A percentile compares a stretch with the other conserved stretches of the same genome.
These are phyloP conservation scores for Oreochromis mossambicus DNA, from an alignment of 2,797 vertebrate species.

Conservation along the genomic window DNA sequence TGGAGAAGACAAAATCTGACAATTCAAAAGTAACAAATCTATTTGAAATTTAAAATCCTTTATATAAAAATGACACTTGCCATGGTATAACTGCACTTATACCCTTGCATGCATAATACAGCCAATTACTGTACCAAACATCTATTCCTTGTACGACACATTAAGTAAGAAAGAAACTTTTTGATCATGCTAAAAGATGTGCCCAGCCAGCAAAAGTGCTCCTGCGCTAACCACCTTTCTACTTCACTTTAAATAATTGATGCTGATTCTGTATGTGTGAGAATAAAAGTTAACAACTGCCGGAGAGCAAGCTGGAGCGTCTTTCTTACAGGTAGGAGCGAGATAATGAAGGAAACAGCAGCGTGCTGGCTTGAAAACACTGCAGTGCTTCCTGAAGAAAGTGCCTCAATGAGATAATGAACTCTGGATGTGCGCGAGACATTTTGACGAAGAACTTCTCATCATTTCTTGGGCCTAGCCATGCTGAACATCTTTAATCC, in stretches of 20 bases:
- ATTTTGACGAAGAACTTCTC: conserved; percentile 14
- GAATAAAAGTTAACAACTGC: conserved; percentile 52
- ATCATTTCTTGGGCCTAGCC: conserved; percentile 23
- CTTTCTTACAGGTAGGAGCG: conserved; percentile 32
- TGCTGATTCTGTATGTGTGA: conserved; percentile 22
- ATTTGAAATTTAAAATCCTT: background rate
- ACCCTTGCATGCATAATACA: background rate
- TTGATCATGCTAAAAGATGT: background rate
- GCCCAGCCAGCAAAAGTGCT: background rate
- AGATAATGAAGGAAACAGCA: conserved; percentile 58
- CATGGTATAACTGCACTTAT: background rate
- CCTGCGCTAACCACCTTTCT: conserved; percentile 7
- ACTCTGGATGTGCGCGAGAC: conserved; percentile 33
- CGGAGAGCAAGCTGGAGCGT: conserved; percentile 27
- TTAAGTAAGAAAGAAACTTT: background rate
- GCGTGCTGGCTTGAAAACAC: conserved; percentile 25
- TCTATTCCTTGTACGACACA: background rate
- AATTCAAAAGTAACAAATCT: background rate
- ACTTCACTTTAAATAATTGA: conserved; percentile 59
- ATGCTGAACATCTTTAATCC: conserved; percentile 49
- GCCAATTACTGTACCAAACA: background rate
- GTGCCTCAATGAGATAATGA: conserved; percentile 58
- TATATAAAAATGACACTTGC: background rate
- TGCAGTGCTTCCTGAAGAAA: conserved; percentile 36
- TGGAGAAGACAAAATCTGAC: background rate